Conservation (phyloP, 2,797 vertebrate species). For the Enteromius afrohamiltoni region DNA sequence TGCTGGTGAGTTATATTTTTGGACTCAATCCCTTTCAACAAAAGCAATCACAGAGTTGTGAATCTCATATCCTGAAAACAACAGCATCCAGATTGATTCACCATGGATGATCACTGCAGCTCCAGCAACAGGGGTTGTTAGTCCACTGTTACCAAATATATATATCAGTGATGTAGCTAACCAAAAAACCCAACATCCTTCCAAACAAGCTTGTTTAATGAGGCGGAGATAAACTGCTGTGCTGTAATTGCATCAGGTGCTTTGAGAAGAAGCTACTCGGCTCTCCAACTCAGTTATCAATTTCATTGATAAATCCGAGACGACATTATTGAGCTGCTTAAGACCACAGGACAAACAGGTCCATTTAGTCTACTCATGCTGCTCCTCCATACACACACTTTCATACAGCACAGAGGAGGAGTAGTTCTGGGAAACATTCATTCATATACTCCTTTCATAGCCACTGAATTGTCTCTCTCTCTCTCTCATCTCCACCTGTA, state of each 20-base stretch:
- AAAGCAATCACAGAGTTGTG: constrained; percentile 33
- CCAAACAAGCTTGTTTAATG: constrained; percentile 20
- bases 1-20: neutral
- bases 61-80: constrained; percentile 37
- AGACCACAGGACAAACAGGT: constrained; percentile 29
- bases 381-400: constrained; percentile 24
- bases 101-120: constrained; percentile 20
- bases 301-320: constrained; percentile 29
- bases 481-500: neutral
- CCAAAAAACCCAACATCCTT: neutral
- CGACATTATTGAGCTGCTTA: constrained; percentile 33
- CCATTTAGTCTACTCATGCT: constrained; percentile 44
- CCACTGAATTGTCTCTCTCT: neutral
- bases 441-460: constrained; percentile 18
- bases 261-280: neutral
- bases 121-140: neutral
- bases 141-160: neutral
- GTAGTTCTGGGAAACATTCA: constrained; percentile 14
- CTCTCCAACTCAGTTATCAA: neutral
- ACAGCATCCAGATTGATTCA: constrained; percentile 31
- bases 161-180: neutral
- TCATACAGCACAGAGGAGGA: constrained; percentile 13
- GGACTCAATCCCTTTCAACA: constrained; percentile 29
- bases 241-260: neutral
- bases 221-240: neutral